Percentiles rank a stretch among this genome's conserved stretches.
Conservation (phyloP, 1,140 invertebrate species). For the Hesperophylax magnus region DNA sequence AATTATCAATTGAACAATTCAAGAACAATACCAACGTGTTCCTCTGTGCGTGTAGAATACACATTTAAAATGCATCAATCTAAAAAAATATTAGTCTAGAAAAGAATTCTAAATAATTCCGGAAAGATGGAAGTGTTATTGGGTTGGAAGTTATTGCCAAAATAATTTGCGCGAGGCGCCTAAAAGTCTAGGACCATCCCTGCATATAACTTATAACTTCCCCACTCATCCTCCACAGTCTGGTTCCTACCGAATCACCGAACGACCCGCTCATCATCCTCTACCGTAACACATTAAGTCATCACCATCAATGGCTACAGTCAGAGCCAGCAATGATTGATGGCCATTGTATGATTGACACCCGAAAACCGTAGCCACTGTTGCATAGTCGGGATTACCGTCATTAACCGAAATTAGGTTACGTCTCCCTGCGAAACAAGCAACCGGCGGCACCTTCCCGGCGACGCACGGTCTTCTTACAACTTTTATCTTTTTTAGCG, state of each 20-base stretch:
- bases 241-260: background rate
- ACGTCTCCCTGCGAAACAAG: slow-evolving; percentile 16
- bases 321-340: slow-evolving; percentile 3
- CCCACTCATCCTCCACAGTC: too few species aligned
- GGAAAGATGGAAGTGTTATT: too few species aligned
- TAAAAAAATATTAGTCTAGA: too few species aligned
- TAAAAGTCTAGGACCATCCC: too few species aligned
- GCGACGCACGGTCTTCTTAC: background rate
- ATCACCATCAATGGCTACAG: background rate
- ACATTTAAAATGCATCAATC: too few species aligned
- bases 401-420: slow-evolving; percentile 25
- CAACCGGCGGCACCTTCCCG: slow-evolving; percentile 12
- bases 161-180: too few species aligned
- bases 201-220: too few species aligned
- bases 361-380: slow-evolving; percentile 27
- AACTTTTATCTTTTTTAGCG: slow-evolving; percentile 27
- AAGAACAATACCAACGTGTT: too few species aligned
- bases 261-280: background rate
- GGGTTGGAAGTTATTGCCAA: too few species aligned
- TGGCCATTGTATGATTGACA: slow-evolving; percentile 31
- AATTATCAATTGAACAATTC: too few species aligned
- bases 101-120: too few species aligned
- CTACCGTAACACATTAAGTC: slow-evolving; percentile 25
- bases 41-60: too few species aligned
- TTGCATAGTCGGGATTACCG: slow-evolving; percentile 19